Base-by-base conservation (phyloP, 2,113 vertebrate genomes). In the Morone saxatilis region DNA sequence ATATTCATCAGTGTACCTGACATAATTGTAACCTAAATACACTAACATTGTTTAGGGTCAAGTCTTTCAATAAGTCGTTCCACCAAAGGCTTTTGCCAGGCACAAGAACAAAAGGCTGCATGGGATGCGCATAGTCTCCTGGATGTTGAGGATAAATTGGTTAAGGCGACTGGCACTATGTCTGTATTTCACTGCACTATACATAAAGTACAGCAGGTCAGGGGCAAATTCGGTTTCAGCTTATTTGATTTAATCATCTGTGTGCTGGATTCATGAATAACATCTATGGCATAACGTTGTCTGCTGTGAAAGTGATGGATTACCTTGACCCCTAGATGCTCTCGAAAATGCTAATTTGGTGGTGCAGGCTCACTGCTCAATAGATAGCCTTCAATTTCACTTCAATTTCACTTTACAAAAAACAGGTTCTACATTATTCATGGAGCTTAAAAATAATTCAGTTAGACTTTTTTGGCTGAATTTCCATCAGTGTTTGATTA, bases 301-400 rank as follows among this genome's bases (percentile, higher is more conserved):
- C 86, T 90, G 75, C 85, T 89, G 90, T 92, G 90, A 90, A 94
- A 93, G 88, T 94, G 90, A 94, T 92, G 88, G 90, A 94, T 92
- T 93, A 92, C 88, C 89, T 91, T 91, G 89, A 93, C 93, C 92
- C 88, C 87, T 70, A 89, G 79, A 91, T 91, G 92, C 91, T 91
- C 91, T 87, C 76, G 6, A 91, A 93, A 93, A 94, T 94, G 93
- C 88, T 90, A 92, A 94, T 94, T 90, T 87, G 78, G 81, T 75
- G 77, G 86, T 22, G 40, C 85, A 84, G 84, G 76, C 89, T 89
- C 60, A 43, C 73, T 56, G 80, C 69, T 92, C 80, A 90, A 88
- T 81, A 90, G 86, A 93, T 86, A 85, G 83, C 86, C 88, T 87
- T 87, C 84, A 86, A 86, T 91, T 85, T 85, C 65, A 85, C 81